These are phyloP conservation scores for Cistogaster globosa DNA, from an alignment of 2,888 invertebrate species.

Conservation along the genomic window DNA sequence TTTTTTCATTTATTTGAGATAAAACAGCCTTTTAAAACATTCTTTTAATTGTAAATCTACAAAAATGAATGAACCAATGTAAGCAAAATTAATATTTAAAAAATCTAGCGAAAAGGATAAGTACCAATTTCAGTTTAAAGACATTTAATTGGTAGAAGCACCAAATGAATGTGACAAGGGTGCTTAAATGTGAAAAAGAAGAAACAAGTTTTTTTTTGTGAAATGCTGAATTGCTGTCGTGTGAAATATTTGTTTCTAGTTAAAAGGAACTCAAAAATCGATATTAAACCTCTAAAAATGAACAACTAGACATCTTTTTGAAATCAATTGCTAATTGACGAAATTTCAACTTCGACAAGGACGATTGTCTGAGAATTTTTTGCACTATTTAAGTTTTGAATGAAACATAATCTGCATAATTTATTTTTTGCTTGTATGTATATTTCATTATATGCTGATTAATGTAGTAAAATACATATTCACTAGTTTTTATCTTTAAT, in stretches of 20 bases:
- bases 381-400: neutral
- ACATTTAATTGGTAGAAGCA: constrained; percentile 1
- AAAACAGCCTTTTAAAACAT: constrained; percentile 21
- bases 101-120: neutral
- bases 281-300: neutral
- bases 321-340: constrained; percentile 9
- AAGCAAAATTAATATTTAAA: constrained; percentile 1
- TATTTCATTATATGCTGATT: neutral
- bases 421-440: neutral
- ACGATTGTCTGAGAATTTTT: constrained; percentile 8
- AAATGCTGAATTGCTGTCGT: constrained; percentile 44
- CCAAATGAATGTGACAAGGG: constrained; percentile 20
- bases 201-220: constrained; percentile 16
- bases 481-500: no score
- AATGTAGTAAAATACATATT: no score
- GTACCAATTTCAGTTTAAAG: neutral
- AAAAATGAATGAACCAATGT: constrained; percentile 35
- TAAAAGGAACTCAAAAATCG: neutral
- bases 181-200: constrained; percentile 21
- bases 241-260: neutral
- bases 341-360: constrained; percentile 18
- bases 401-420: neutral
- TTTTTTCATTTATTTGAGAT: constrained; percentile 7
- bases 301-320: neutral
- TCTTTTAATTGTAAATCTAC: neutral